These are phyloP conservation scores for Ornithoptera alexandrae DNA, from an alignment of 2,888 invertebrate species.

Conservation along the genomic window DNA sequence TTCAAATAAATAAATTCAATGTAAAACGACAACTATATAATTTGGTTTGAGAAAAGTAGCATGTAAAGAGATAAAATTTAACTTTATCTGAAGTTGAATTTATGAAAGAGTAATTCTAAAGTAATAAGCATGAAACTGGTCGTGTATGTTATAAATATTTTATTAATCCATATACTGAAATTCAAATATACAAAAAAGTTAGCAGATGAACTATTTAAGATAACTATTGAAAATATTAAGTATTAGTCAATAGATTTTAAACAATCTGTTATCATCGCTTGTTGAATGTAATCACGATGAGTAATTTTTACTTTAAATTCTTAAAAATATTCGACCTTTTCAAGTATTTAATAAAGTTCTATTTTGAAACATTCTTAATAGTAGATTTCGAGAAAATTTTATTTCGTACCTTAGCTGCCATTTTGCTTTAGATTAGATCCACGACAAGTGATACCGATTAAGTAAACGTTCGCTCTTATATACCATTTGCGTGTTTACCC, in stretches of 20 bases:
- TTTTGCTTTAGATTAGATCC: slow-evolving; percentile 62
- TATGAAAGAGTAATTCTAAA: too few species aligned
- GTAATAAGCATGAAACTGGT: too few species aligned
- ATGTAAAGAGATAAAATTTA: too few species aligned
- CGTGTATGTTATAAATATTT: too few species aligned
- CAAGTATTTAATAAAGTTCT: not conserved
- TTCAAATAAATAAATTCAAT: not conserved
- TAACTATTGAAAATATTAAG: not conserved
- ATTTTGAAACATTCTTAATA: not conserved
- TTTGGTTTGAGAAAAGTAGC: not conserved
- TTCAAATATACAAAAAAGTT: too few species aligned
- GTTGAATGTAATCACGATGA: not conserved
- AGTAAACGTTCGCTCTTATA: slow-evolving; percentile 63
- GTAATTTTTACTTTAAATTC: not conserved
- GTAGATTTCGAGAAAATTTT: slow-evolving; percentile 32
- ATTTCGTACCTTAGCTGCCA: slow-evolving; percentile 73
- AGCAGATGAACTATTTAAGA: too few species aligned
- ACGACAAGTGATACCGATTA: slow-evolving; percentile 69
- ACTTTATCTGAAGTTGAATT: too few species aligned
- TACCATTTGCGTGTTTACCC: slow-evolving; percentile 63
- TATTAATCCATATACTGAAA: too few species aligned
- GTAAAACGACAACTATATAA: not conserved
- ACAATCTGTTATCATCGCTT: not conserved
- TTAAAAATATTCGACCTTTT: not conserved
- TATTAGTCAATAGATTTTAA: not conserved